Evolutionary conservation across 2,113 vertebrate species (phyloP), one percentile per base, ranked within the genome.

Genomic region (Octodon degus): DNA sequence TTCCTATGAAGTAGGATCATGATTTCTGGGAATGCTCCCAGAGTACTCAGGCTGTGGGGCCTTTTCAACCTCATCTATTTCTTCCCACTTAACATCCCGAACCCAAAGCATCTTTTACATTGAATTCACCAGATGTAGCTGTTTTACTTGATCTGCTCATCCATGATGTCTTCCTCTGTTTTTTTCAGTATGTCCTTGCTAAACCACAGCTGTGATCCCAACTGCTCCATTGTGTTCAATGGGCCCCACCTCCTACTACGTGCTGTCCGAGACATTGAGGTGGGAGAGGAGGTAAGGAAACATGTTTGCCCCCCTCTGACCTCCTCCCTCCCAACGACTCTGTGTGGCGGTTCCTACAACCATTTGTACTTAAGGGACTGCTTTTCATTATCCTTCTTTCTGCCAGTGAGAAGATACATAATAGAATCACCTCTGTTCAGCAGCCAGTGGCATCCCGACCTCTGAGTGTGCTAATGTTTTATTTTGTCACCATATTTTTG

Each of bases 121-220:
- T 20, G 11, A 30, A 34, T n/a, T 89, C 34, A 2, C 63, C 68
- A 32, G 40, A 27, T 74, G 7, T 70, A 60, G 17, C 17, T 55
- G 37, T 81, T 87, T 30, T 43, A 62, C 16, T 91, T 17, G 19
- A 1, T 30, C 32, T 76, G 19, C 86, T 76, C 32, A 53, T 40
- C 74, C 13, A 3, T 83, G 34, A 83, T 22, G 5, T 24, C 22
- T 70, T 58, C 11, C 1, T 20, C 2, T 62, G 24, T 88, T 89
- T 43, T 43, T 94, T 83, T 50, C 97, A 99, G 99, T 98, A 98
- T 99, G 98, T 99, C 99, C 95, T 98, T 99, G 94, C 98, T 99
- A 97, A 99, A 99, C 98, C 99, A 99, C 96, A 99, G 99, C 98
- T 99, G 99, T 97, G 98, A 99, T 98, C 99, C 99, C 95, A 99